Conservation (phyloP, 1,140 invertebrate genomes). For the Spodoptera frugiperda region DNA sequence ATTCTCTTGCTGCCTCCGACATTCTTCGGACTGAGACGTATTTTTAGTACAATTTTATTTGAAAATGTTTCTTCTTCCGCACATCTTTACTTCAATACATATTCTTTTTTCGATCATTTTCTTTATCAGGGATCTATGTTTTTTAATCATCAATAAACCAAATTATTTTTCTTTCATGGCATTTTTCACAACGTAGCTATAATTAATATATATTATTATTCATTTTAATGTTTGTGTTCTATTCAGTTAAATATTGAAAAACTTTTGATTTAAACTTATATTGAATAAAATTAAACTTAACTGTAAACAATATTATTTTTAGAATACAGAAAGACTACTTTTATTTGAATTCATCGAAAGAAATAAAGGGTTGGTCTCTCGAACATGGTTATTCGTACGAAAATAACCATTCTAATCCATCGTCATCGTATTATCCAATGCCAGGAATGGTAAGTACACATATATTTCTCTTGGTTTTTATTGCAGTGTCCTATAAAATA, state of each 20-base stretch:
- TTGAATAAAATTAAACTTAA: not conserved
- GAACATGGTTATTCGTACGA: constrained; percentile 12
- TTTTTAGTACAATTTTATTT: not conserved
- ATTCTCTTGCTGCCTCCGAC: constrained; percentile 47
- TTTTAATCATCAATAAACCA: too few species aligned
- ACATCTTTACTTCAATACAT: too few species aligned
- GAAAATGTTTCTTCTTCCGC: too few species aligned
- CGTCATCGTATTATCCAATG: not conserved
- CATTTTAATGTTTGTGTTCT: too few species aligned
- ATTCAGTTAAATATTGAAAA: too few species aligned
- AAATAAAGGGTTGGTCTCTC: constrained; percentile 16
- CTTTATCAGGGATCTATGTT: too few species aligned
- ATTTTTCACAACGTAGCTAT: too few species aligned
- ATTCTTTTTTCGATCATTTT: too few species aligned
- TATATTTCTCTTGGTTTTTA: not conserved
- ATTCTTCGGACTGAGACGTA: constrained; percentile 54
- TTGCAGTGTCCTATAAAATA: not conserved
- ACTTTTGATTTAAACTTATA: too few species aligned
- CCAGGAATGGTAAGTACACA: constrained; percentile 5
- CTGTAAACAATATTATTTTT: constrained; percentile 14
- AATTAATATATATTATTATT: too few species aligned
- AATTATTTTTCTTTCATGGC: too few species aligned
- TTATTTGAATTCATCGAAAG: constrained; percentile 20
- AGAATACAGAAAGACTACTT: constrained; percentile 49
- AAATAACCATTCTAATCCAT: not conserved